Evolutionary conservation across 2,888 invertebrate species (phyloP), one percentile per base, ranked within the genome.

Genomic region (Dolichomitus sp.): DNA sequence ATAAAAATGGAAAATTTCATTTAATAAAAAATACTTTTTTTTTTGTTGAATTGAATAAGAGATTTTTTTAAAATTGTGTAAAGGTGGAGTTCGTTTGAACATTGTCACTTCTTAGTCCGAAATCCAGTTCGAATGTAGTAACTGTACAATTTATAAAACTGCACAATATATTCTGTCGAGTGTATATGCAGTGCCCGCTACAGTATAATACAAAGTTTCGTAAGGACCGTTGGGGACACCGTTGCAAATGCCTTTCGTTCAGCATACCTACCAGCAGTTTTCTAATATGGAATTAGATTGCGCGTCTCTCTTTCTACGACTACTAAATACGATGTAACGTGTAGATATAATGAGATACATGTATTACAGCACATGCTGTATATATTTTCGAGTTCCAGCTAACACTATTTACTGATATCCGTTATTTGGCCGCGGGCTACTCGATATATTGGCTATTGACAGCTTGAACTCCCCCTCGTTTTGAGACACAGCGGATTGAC

Each of bases 151-250:
- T n/a, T n/a, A 54, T n/a, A 40, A 14, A 59, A 12, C 27, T 37
- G 50, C 33, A 40, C 23, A 70, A 27, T 23, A 57, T 57, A 54
- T 30, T 42, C 45, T 30, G 76, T 72, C 81, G 57, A 42, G 23
- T 45, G 48, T 61, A 65, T 19, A 54, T n/a, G 50, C 37, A 37
- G 63, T 45, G 69, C 9, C 17, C 37, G 37, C 68, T 66, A 70
- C 50, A 68, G 42, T 30, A 48, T 66, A 75, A 23, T 27, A 52
- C 37, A 50, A 52, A 69, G 85, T 91, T 91, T 90, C 88, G 90
- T 88, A 90, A 91, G 87, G 88, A 89, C 87, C 87, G 54, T 23
- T 23, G 83, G 86, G 85, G 86, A 86, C 85, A 87, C 80, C 66
- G 48, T 75, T 66, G 42, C 80, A 66, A 86, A 83, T 78, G 79